Base-by-base conservation (phyloP, 2,797 vertebrate species). In the Melanogrammus aeglefinus region DNA sequence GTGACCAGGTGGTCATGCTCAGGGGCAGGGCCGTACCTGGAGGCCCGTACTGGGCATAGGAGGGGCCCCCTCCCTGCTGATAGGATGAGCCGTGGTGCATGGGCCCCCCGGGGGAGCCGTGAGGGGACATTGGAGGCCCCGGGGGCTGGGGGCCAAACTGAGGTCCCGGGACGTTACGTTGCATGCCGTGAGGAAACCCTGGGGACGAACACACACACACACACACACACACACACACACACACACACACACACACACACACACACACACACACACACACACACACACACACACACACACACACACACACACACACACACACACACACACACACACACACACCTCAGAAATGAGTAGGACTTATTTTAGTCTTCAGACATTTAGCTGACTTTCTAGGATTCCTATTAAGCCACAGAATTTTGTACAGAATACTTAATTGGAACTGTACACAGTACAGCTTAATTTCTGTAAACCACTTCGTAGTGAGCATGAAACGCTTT, bases 21-120 rank as follows among this genome's bases (percentile, higher is more conserved):
- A 63, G 57, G 57, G 51, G 41, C 41, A 13, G 44, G n/a, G 76
- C 38, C 13, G 18, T 93, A 96, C 96, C 97, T 96, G 96, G 95
- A 85, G 96, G 95, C 75, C 95, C 96, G 72, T 96, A 98, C 80
- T 96, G 97, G 89, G 94, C 95, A 2, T 96, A 98, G 75, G 94
- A 92, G 4, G 86, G 24, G 84, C 94, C 90, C 77, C 95, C 95
- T 63, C 57, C 57, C 57, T 63, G 57, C 90, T 95, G 96, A 88
- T 97, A 97, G 92, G 95, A 97, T 88, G 94, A 92, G 87, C 94
- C 57, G 1, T 91, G 91, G 70, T 90, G 92, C 86, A 93, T 72
- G 29, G 89, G 78, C 2, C 88, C 91, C 80, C 94, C 95, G 1
- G 95, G 93, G n/a, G 94, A 94, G 24, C 94, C 94, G 78, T 96